Conservation (phyloP, 2,797 vertebrate genomes). For the Trematomus bernacchii region DNA sequence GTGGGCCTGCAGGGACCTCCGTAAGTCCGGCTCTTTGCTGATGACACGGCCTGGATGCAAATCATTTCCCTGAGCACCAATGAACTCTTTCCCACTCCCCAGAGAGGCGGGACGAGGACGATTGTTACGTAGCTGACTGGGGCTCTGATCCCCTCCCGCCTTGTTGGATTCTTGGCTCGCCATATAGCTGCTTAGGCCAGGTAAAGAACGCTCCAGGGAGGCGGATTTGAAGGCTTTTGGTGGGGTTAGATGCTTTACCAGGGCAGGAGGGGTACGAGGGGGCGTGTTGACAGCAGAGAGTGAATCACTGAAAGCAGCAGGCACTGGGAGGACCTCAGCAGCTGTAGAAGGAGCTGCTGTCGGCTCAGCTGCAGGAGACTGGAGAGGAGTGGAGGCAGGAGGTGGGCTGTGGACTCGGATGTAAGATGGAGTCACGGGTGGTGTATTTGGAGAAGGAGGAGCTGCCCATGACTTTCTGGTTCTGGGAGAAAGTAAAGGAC, state of each 20-base stretch:
- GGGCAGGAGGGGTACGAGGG: slow-evolving; percentile 17
- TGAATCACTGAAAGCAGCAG: slow-evolving; percentile 67
- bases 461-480: slow-evolving; percentile 60
- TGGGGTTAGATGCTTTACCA: slow-evolving; percentile 35
- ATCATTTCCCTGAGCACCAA: slow-evolving; percentile 29
- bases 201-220: slow-evolving; percentile 86
- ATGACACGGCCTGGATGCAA: slow-evolving; percentile 25
- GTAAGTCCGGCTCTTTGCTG: slow-evolving; percentile 36
- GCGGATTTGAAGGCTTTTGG: slow-evolving; percentile 85
- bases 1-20: slow-evolving; percentile 54
- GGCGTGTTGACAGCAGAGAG: slow-evolving; percentile 14
- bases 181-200: slow-evolving; percentile 81
- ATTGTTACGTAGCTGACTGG: slow-evolving; percentile 69
- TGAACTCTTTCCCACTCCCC: slow-evolving; percentile 85
- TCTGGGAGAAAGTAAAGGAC: slow-evolving; percentile 55
- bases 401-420: slow-evolving; percentile 5
- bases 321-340: slow-evolving; percentile 60
- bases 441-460: slow-evolving; percentile 40
- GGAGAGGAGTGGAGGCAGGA: neutral
- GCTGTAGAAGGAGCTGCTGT: slow-evolving; percentile 5
- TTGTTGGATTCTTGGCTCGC: neutral
- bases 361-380: neutral
- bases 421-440: slow-evolving; percentile 17
- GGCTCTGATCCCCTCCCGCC: slow-evolving; percentile 8
- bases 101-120: slow-evolving; percentile 86